Conservation (phyloP, 2,888 invertebrate genomes). For the Idaea biselata region DNA sequence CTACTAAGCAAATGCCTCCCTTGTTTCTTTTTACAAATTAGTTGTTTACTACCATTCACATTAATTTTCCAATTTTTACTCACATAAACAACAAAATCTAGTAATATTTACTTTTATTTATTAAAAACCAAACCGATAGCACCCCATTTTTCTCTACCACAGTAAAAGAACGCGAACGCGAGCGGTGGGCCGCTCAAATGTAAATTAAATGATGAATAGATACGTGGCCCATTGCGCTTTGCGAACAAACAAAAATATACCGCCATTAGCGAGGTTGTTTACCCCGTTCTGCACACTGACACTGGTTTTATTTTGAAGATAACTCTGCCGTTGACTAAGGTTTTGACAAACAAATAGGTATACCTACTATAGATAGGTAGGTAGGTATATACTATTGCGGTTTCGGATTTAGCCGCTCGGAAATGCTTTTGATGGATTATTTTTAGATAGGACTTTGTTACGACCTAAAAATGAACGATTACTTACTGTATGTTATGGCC, state of each 20-base stretch:
- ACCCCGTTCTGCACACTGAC: conserved; percentile 13
- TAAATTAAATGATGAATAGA: conserved; percentile 78
- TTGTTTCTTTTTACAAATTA: too few species aligned
- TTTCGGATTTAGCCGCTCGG: background rate
- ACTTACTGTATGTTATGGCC: too few species aligned
- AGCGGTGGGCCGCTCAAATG: conserved; percentile 61
- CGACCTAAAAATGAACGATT: background rate
- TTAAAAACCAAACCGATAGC: background rate
- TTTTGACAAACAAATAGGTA: background rate
- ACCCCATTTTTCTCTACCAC: background rate
- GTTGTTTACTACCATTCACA: too few species aligned
- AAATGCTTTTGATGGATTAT: conserved; percentile 1
- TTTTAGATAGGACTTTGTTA: background rate
- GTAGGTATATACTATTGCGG: background rate
- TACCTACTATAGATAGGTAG: background rate
- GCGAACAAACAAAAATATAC: conserved; percentile 54
- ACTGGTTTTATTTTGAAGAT: conserved; percentile 11
- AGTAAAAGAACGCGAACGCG: conserved; percentile 28
- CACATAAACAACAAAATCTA: too few species aligned
- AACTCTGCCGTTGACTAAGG: conserved; percentile 6
- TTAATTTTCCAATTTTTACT: too few species aligned
- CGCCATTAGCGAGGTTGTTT: conserved; percentile 43
- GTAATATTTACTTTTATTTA: too few species aligned
- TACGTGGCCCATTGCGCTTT: conserved; percentile 61
- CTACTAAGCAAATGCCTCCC: too few species aligned